These are phyloP conservation scores for Calcarius lapponicus DNA, from an alignment of 2,797 vertebrate genomes.

Conservation along the genomic window DNA sequence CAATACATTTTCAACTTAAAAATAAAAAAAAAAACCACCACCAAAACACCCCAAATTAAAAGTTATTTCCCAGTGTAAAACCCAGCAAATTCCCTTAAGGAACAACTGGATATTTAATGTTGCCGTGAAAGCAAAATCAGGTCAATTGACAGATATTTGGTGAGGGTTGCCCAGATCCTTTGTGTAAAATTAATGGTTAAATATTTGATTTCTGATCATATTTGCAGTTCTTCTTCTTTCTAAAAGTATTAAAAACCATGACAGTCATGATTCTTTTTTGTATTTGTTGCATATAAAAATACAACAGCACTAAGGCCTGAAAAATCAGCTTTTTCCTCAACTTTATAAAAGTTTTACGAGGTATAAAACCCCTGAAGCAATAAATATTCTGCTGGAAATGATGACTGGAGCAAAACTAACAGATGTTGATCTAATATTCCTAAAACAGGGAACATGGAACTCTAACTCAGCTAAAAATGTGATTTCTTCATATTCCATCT, in stretches of 20 bases:
- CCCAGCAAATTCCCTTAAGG: not conserved
- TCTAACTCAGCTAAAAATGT: slow-evolving; percentile 14
- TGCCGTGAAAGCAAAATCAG: not conserved
- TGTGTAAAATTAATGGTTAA: not conserved
- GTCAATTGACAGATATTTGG: not conserved
- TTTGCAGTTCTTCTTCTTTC: slow-evolving; percentile 9
- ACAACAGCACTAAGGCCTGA: not conserved
- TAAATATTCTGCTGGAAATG: slow-evolving; percentile 39
- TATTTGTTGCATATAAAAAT: slow-evolving; percentile 24
- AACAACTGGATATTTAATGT: not conserved
- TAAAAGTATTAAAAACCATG: not conserved
- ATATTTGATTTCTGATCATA: slow-evolving; percentile 11
- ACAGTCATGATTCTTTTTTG: not conserved
- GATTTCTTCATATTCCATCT: not conserved
- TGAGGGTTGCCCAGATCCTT: not conserved
- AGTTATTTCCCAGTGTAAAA: not conserved
- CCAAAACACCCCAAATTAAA: not conserved
- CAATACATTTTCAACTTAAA: not conserved
- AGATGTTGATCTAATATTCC: slow-evolving; percentile 13
- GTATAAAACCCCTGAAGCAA: slow-evolving; percentile 35
- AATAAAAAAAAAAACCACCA: not conserved
- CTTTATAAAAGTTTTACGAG: slow-evolving; percentile 20
- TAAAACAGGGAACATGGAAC: not conserved
- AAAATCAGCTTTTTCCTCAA: slow-evolving; percentile 36
- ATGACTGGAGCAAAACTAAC: slow-evolving; percentile 31